Conservation (phyloP, 2,797 vertebrate genomes). For the Helostoma temminkii region DNA sequence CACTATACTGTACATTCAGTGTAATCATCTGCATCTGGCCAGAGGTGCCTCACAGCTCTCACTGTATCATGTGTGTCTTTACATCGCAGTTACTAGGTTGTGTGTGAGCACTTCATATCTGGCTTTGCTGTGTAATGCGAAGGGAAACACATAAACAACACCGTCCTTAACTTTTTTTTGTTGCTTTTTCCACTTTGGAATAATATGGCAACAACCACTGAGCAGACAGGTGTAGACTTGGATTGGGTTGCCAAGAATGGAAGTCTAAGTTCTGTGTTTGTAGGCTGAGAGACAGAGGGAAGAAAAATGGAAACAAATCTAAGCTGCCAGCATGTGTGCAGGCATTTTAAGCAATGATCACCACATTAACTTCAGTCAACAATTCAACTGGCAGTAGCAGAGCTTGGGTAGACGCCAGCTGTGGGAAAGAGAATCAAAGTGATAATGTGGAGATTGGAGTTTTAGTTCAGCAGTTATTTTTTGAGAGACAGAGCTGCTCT, state of each 20-base stretch:
- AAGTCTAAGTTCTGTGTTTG: conserved; percentile 6
- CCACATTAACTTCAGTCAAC: conserved; percentile 31
- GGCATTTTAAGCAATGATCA: conserved; percentile 30
- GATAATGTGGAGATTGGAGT: conserved; percentile 11
- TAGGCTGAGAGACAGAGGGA: conserved; percentile 10
- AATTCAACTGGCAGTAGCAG: conserved; percentile 19
- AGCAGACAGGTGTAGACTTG: conserved; percentile 45
- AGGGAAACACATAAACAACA: neutral
- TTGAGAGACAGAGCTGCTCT: neutral
- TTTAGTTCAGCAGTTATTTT: conserved; percentile 18
- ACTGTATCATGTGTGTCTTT: conserved; percentile 3
- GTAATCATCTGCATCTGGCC: neutral
- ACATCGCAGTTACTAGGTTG: conserved; percentile 16
- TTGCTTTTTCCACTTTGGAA: conserved; percentile 7
- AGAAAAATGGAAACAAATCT: conserved; percentile 19
- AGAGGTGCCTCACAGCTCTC: neutral
- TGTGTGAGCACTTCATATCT: conserved; percentile 3
- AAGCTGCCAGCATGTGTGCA: conserved; percentile 37
- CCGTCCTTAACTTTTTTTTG: conserved; percentile 11
- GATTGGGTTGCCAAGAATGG: conserved; percentile 30
- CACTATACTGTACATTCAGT: conserved; percentile 2
- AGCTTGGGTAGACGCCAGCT: conserved; percentile 15
- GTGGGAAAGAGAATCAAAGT: conserved; percentile 20
- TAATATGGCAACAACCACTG: conserved; percentile 38
- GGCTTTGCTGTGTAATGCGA: neutral